Percentiles rank a stretch among this genome's conserved stretches.
phyloP scores from a whole-genome alignment of 2,113 vertebrate genomes.

The Daphoenositta chrysoptera region DNA sequence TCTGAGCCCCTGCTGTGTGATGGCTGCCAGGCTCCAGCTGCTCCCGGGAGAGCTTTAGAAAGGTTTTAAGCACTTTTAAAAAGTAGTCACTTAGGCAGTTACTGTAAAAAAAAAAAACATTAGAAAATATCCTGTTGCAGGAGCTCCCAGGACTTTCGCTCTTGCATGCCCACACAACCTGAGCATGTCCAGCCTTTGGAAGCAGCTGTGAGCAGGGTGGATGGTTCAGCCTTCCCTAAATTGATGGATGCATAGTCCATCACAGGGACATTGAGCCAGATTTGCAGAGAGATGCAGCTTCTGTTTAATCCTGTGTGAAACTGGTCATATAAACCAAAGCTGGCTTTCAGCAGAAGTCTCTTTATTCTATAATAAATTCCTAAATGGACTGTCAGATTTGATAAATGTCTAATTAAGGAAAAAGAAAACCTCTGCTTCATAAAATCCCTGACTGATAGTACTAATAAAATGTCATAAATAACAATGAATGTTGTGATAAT shows the following conservation, averaged over 20 bases:
- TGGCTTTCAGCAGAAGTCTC: neutral
- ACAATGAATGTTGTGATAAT: neutral
- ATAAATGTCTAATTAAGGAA: constrained; percentile 18
- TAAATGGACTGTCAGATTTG: neutral
- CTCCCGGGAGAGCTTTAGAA: neutral
- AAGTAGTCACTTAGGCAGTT: neutral
- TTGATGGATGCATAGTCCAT: neutral
- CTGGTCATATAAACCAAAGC: neutral
- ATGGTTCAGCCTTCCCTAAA: neutral
- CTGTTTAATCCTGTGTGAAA: neutral
- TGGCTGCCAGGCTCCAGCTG: neutral
- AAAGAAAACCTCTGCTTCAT: neutral
- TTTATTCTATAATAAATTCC: constrained; percentile 47
- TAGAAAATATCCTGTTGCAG: neutral
- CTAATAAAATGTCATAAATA: constrained; percentile 22
- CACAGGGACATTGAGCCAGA: neutral
- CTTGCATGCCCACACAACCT: neutral
- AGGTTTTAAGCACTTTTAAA: neutral
- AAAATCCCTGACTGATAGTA: constrained; percentile 1
- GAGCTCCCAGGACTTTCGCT: neutral
- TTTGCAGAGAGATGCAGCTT: neutral
- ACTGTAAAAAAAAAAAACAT: neutral
- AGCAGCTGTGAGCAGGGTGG: neutral
- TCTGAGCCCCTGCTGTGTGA: neutral
- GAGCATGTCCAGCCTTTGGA: neutral